Evolutionary conservation across 2,113 vertebrate species (phyloP), one percentile per base, ranked within the genome.

Genomic region (Cairina moschata): DNA sequence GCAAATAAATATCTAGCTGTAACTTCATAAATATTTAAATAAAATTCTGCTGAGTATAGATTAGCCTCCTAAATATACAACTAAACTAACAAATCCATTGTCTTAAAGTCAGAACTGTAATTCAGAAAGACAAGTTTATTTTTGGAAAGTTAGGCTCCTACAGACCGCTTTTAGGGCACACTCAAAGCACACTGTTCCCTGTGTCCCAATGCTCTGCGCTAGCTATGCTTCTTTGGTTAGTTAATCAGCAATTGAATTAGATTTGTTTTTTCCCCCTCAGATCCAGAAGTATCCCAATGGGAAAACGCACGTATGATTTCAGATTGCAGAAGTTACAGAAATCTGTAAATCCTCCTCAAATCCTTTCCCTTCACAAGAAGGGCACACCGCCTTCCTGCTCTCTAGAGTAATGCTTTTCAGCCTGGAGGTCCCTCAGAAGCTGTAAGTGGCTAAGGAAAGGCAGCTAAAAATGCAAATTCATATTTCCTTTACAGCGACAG

Each of bases 1-100:
- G 69, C 83, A 96, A 97, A 96, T 96, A 97, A 97, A 98, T 96
- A 97, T 17, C 68, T 79, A 86, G 46, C 38, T 85, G 23, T 55
- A 85, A 81, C 25, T 86, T 82, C 8, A 84, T 79, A 85, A 96
- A 96, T 94, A 68, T 60, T 84, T 95, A 95, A 95, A 94, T 96
- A 95, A 94, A 94, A 89, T 80, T 66, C 82, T 80, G 28, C 44
- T 40, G 85, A 77, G n/a, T 31, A 78, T 23, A 83, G 36, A 36
- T 93, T 84, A 96, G 48, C 67, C 55, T 82, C 65, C 75, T 95
- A 88, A 92, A 84, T 72, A 88, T 55, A 93, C 32, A 86, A 66
- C 50, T 73, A 63, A 84, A 87, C 58, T 83, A 90, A 83, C 13
- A 78, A 91, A 86, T 34, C 32, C 6, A 17, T 54, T 72, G 16